Percentiles rank a stretch among this genome's conserved stretches.
Conservation (phyloP, 2,113 vertebrate species). For the Strigops habroptila region DNA sequence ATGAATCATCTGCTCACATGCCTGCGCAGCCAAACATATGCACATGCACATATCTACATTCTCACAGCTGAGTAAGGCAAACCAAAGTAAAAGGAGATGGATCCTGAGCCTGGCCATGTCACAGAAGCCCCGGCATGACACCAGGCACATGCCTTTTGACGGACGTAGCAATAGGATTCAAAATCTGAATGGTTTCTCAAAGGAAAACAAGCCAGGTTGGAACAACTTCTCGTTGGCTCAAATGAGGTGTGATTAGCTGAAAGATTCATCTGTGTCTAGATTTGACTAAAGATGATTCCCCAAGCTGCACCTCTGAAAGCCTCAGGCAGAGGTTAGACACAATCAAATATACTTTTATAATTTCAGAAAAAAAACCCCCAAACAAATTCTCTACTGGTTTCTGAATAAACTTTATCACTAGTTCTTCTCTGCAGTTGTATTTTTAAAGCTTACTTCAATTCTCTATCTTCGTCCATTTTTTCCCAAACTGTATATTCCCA, state of each 20-base stretch:
- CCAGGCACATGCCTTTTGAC: background rate
- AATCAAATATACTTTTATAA: background rate
- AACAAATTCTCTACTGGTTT: background rate
- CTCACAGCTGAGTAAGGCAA: background rate
- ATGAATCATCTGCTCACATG: background rate
- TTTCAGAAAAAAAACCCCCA: background rate
- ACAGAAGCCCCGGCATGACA: background rate
- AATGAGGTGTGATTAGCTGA: background rate
- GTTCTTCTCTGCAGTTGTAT: background rate
- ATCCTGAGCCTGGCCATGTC: background rate
- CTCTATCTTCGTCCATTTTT: background rate
- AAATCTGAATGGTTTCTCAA: background rate
- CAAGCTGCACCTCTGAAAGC: background rate
- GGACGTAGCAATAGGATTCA: background rate
- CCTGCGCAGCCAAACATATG: background rate
- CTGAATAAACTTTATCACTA: background rate
- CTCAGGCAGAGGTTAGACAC: background rate
- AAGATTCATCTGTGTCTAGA: background rate
- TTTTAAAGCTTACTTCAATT: background rate
- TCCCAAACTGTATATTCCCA: background rate
- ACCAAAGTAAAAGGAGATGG: background rate
- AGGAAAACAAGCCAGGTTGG: background rate
- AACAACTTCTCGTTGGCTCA: background rate
- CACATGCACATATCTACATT: background rate
- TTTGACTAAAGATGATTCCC: background rate